phyloP scores from a whole-genome alignment of 1,140 invertebrate species.

The Calycopis cecrops region DNA sequence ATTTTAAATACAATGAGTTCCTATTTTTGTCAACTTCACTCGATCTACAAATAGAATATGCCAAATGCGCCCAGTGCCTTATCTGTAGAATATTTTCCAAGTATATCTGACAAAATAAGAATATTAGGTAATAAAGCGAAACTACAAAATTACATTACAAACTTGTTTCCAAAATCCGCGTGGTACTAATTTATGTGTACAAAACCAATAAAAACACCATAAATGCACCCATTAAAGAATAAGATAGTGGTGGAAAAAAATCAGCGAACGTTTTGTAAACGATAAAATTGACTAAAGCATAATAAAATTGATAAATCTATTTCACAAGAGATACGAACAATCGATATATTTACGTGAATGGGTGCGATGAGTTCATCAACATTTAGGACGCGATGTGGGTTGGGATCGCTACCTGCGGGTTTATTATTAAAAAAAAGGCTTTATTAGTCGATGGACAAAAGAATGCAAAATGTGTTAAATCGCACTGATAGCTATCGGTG shows the following conservation, averaged over 20 bases:
- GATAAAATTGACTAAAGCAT: conserved; percentile 13
- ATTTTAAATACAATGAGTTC: too few species aligned
- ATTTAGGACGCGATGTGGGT: conserved; percentile 35
- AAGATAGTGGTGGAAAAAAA: conserved; percentile 3
- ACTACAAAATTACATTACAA: too few species aligned
- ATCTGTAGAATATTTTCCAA: too few species aligned
- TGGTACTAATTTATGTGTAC: too few species aligned
- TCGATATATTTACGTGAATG: conserved; percentile 47
- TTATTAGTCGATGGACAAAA: conserved; percentile 59
- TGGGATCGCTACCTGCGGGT: conserved; percentile 60
- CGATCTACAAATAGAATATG: too few species aligned
- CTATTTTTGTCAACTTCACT: too few species aligned
- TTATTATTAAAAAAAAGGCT: conserved; percentile 21
- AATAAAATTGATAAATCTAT: conserved; percentile 35
- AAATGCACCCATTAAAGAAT: neutral
- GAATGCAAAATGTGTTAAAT: conserved; percentile 71
- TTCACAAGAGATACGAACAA: conserved; percentile 36
- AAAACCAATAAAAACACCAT: too few species aligned
- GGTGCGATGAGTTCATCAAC: conserved; percentile 60
- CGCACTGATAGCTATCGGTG: conserved; percentile 60
- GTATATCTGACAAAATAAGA: too few species aligned
- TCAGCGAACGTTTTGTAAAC: conserved; percentile 12
- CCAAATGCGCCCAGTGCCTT: too few species aligned
- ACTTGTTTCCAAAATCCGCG: too few species aligned
- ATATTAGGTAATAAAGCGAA: too few species aligned